Evolutionary conservation across 2,797 vertebrate genomes (phyloP).

Genomic region (Poliocrania exsul): DNA sequence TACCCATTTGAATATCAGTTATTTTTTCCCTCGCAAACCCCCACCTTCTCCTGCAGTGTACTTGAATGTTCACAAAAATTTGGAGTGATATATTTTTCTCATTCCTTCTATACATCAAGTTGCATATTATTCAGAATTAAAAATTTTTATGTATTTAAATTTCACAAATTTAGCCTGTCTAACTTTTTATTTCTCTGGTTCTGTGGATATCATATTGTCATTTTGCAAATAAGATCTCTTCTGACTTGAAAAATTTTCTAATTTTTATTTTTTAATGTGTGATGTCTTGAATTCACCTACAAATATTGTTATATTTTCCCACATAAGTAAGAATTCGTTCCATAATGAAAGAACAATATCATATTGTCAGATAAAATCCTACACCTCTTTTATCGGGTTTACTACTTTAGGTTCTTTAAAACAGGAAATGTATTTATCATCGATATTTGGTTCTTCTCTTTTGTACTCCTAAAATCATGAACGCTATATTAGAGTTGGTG

Average conservation of each 20-base stretch:
- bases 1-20: background rate
- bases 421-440: background rate
- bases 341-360: background rate
- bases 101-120: background rate
- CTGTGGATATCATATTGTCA: background rate
- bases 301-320: background rate
- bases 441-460: background rate
- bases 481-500: background rate
- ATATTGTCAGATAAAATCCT: background rate
- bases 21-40: fast-evolving
- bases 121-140: background rate
- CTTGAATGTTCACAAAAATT: background rate
- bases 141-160: background rate
- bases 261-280: background rate
- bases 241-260: background rate
- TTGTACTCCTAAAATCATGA: background rate
- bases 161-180: background rate
- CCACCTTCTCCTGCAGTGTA: background rate
- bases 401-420: background rate
- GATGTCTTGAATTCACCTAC: background rate
- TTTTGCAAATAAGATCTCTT: background rate
- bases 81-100: background rate
- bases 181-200: background rate
- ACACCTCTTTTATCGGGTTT: background rate
- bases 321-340: background rate